These are phyloP conservation scores for Isurus oxyrinchus DNA, from an alignment of 2,113 vertebrate species.

Conservation along the genomic window DNA sequence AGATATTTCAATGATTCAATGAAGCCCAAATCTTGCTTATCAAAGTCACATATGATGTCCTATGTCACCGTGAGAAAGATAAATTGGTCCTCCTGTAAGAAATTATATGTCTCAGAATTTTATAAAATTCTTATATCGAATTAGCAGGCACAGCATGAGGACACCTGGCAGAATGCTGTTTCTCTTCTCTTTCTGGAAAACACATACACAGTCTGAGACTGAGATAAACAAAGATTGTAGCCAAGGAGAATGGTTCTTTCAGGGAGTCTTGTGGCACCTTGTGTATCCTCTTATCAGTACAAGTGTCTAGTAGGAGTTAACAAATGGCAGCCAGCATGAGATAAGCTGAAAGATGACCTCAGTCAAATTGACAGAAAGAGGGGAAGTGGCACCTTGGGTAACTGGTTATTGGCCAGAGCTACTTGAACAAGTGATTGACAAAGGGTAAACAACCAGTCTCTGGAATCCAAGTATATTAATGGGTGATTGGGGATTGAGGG, in stretches of 20 bases:
- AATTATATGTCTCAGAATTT: not conserved
- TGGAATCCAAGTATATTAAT: too few species aligned
- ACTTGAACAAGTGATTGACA: too few species aligned
- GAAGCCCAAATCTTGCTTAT: not conserved
- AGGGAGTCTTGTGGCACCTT: not conserved
- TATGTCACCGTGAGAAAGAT: not conserved
- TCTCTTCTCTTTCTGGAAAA: not conserved
- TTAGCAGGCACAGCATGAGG: not conserved
- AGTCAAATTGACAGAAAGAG: too few species aligned
- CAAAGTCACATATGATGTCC: not conserved
- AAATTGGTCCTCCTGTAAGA: not conserved
- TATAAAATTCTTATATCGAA: not conserved
- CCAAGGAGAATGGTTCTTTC: not conserved
- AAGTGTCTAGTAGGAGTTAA: not conserved
- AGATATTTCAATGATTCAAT: not conserved
- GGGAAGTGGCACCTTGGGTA: too few species aligned
- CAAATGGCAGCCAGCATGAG: not conserved
- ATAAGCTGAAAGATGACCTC: not conserved
- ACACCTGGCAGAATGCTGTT: not conserved
- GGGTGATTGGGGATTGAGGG: too few species aligned
- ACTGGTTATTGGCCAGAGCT: too few species aligned
- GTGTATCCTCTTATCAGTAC: not conserved
- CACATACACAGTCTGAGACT: not conserved
- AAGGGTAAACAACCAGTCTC: too few species aligned
- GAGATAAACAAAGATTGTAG: not conserved